Evolutionary conservation across 2,888 invertebrate genomes (phyloP), one percentile per base, ranked within the genome.

Genomic region (Macroteleia sp.): DNA sequence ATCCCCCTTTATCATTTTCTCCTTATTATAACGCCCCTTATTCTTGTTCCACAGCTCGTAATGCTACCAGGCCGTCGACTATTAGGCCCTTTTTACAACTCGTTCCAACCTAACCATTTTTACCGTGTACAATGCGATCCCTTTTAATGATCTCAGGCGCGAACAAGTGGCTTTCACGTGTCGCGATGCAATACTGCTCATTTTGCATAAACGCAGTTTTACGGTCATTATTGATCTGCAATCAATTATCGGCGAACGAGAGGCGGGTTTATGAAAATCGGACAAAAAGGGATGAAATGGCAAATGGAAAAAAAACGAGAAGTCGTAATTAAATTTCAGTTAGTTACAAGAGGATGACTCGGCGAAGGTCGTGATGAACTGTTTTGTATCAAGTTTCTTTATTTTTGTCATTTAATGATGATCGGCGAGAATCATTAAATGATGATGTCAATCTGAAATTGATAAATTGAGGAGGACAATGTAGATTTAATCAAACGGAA

Each of bases 1-100:
- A n/a, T n/a, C n/a, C n/a, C n/a, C 62, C 64, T 70, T 59, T 42
- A 70, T 70, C 70, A 64, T 76, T 76, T 70, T 76, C 64, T 76
- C 70, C 70, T 76, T 70, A 76, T 70, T 70, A 76, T 70, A 64
- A 70, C 64, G 69, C 70, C 52, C 64, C 64, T 70, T 59, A 62
- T 57, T 62, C 70, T 66, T n/a, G n/a, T n/a, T n/a, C n/a, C n/a
- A n/a, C n/a, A n/a, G n/a, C n/a, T n/a, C n/a, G n/a, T n/a, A 64
- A 64, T 52, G 64, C 64, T 76, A 70, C 70, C 67, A 66, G 44
- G 22, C 56, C 14, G 44, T 50, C n/a, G n/a, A 54, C 69, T 70
- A 76, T 76, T 76, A 76, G 74, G 54, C 41, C 30, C 62, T 64
- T 76, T 76, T 76, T 70, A 19, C 70, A 19, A 19, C 62, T 48